These are phyloP conservation scores for Tethea ocularis DNA, from an alignment of 2,888 invertebrate genomes.

Conservation along the genomic window DNA sequence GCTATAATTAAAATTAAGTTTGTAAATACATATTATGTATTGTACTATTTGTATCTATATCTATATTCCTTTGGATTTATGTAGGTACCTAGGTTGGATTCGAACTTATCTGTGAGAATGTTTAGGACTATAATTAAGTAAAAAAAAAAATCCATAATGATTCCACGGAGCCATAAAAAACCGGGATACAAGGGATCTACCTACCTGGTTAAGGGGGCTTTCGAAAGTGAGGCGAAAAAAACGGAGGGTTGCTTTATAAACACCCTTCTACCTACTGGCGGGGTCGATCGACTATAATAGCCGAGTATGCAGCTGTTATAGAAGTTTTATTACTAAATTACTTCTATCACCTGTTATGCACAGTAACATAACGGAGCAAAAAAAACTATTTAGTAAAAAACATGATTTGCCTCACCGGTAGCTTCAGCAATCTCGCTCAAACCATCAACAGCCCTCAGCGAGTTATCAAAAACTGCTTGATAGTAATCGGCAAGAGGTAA, in stretches of 20 bases:
- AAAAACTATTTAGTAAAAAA: not conserved
- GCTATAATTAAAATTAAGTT: too few relatives aligned
- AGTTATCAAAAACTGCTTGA: constrained; percentile 59
- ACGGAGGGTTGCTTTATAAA: not conserved
- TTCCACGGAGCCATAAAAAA: not conserved
- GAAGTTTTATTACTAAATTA: too few relatives aligned
- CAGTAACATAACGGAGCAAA: too few relatives aligned
- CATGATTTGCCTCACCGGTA: constrained; percentile 65
- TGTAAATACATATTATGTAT: too few relatives aligned
- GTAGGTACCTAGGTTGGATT: too few relatives aligned
- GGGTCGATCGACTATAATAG: not conserved
- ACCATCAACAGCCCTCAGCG: constrained; percentile 65
- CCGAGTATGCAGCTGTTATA: not conserved
- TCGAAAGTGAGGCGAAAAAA: not conserved
- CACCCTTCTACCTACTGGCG: not conserved
- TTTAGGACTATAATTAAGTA: too few relatives aligned
- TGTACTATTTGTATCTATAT: too few relatives aligned
- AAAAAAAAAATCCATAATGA: not conserved
- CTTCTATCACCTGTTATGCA: too few relatives aligned
- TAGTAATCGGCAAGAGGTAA: constrained; percentile 69
- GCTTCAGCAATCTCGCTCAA: constrained; percentile 84
- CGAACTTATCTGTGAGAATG: not conserved
- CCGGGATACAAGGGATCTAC: too few relatives aligned
- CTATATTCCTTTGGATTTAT: too few relatives aligned
- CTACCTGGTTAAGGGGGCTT: too few relatives aligned